These are phyloP conservation scores for Himalopsyche japonica DNA, from an alignment of 2,888 invertebrate species.

Conservation along the genomic window DNA sequence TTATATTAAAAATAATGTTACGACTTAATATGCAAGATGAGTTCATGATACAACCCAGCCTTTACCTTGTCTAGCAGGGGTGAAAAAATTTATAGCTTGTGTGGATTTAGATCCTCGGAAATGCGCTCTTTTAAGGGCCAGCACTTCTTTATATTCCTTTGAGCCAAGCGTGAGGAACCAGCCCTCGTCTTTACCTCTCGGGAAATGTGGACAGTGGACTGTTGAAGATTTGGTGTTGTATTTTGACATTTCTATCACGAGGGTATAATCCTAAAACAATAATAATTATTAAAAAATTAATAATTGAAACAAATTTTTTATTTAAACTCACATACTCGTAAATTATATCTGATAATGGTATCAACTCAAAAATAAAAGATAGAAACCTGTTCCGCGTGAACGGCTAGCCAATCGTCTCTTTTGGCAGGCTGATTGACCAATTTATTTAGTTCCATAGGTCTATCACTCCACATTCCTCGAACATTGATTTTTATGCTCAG, in stretches of 20 bases:
- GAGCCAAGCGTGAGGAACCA: slow-evolving; percentile 91
- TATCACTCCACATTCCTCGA: slow-evolving; percentile 60
- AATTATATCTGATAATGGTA: not conserved
- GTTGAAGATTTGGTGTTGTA: slow-evolving; percentile 60
- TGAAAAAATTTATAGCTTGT: slow-evolving; percentile 64
- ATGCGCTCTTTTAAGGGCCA: slow-evolving; percentile 78
- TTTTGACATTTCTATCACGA: slow-evolving; percentile 62
- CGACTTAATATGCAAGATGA: not conserved
- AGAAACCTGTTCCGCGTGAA: slow-evolving; percentile 67
- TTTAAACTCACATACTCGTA: not conserved
- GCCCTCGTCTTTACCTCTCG: slow-evolving; percentile 92
- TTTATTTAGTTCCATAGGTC: slow-evolving; percentile 52
- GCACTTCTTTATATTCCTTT: slow-evolving; percentile 69
- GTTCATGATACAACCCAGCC: slow-evolving; percentile 16
- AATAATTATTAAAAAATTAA: not conserved
- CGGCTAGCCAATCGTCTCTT: slow-evolving; percentile 59
- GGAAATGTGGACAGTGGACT: slow-evolving; percentile 83
- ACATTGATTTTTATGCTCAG: slow-evolving; percentile 61
- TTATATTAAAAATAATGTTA: not conserved
- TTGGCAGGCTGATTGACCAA: slow-evolving; percentile 48
- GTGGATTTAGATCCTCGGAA: slow-evolving; percentile 56
- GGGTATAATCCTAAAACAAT: slow-evolving; percentile 65
- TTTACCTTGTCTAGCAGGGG: slow-evolving; percentile 61
- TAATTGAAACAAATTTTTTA: not conserved
- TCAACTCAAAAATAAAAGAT: not conserved